These are phyloP conservation scores for Halyomorpha halys DNA, from an alignment of 1,140 invertebrate species.

Conservation along the genomic window DNA sequence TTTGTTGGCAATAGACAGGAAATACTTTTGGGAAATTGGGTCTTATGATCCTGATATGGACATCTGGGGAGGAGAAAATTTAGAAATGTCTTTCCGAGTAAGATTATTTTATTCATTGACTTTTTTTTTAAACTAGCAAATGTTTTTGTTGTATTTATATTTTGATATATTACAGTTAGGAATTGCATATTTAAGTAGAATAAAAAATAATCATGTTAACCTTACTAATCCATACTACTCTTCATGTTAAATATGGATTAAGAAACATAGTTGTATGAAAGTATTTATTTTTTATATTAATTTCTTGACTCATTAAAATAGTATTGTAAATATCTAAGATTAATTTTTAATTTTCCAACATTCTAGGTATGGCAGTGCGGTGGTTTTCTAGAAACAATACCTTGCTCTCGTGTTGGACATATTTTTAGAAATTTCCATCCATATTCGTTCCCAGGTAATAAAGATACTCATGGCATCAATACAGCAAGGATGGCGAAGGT, in stretches of 20 bases:
- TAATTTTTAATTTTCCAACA: too few relatives aligned
- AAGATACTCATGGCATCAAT: constrained; percentile 81
- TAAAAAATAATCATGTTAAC: too few relatives aligned
- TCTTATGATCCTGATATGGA: constrained; percentile 81
- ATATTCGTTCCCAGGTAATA: constrained; percentile 78
- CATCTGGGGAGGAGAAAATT: constrained; percentile 91
- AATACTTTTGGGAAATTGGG: constrained; percentile 83
- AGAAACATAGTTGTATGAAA: too few relatives aligned
- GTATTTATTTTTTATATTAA: too few relatives aligned
- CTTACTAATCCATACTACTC: too few relatives aligned
- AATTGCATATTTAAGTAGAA: too few relatives aligned
- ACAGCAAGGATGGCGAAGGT: constrained; percentile 76
- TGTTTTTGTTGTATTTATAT: too few relatives aligned
- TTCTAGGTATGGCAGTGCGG: constrained; percentile 93
- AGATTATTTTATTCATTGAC: constrained; percentile 32
- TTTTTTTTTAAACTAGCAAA: too few relatives aligned
- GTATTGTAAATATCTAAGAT: too few relatives aligned
- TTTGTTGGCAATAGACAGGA: constrained; percentile 77
- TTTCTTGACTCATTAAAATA: too few relatives aligned
- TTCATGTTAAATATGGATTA: too few relatives aligned
- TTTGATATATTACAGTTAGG: too few relatives aligned
- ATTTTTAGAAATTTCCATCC: constrained; percentile 91
- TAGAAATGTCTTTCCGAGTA: constrained; percentile 84
- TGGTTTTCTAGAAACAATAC: constrained; percentile 82
- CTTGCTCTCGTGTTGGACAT: constrained; percentile 94